Base-by-base conservation (phyloP, 2,797 vertebrate species). In the Dendrocincla fuliginosa region DNA sequence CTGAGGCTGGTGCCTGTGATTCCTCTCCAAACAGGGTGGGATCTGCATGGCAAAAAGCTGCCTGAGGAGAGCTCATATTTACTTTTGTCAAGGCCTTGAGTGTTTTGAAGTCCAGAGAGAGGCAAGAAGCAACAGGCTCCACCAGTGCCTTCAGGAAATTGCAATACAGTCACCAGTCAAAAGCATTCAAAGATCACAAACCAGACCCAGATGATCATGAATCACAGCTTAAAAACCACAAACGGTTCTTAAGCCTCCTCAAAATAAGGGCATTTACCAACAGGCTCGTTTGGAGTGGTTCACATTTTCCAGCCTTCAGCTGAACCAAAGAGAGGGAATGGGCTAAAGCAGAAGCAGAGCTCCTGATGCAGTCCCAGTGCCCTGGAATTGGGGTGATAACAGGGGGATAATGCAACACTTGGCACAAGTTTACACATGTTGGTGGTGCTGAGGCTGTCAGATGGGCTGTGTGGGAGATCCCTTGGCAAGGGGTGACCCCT, bases 171-270 rank as follows among this genome's bases (percentile, higher is more conserved):
- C 85, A 63, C 63, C 90, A 94, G 85, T 60, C 60, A 83, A 93
- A 89, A 85, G 75, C 82, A 33, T 85, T 95, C 71, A 84, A 79
- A 94, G 89, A 92, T 91, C 96, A 85, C 70, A 92, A 95, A 92
- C 57, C 77, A 95, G 74, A 64, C 70, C 70, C 94, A 95, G 95
- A 95, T 93, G 93, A 78, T 87, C 61, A 17, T 95, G 87, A 95
- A 95, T 92, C 91, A 93, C 57, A 47, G 74, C 74, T 78, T 25
- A 80, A 50, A 91, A 94, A 41, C 75, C 16, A 0, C 87, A 91
- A 94, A 83, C 2, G 22, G 52, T 89, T 93, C 84, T 94, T 91
- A 76, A 94, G 60, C 18, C 41, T 87, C 82, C 77, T 61, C 63
- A 27, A 67, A 96, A 96, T 85, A 85, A 77, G 82, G 84, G 9